phyloP scores from a whole-genome alignment of 2,113 vertebrate species.

The Eleginops maclovinus region DNA sequence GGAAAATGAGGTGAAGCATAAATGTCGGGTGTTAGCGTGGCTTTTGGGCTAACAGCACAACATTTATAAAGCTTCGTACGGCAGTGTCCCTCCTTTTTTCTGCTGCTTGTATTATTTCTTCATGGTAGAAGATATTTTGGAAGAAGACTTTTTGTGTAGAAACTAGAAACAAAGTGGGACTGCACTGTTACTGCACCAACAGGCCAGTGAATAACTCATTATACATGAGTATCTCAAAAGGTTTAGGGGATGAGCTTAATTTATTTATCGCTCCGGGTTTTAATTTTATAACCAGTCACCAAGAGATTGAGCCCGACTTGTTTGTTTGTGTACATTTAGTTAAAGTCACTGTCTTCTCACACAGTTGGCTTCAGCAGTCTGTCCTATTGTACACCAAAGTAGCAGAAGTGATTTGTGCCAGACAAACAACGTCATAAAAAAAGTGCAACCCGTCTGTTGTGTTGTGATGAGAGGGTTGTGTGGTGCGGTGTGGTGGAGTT shows the following conservation, averaged over 20 bases:
- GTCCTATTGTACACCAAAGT: constrained; percentile 25
- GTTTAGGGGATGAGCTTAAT: too few relatives aligned
- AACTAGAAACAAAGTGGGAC: too few relatives aligned
- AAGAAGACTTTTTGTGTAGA: background rate
- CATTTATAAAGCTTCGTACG: background rate
- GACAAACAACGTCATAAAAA: constrained; percentile 16
- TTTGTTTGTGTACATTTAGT: background rate
- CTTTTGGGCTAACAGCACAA: background rate
- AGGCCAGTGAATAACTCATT: too few relatives aligned
- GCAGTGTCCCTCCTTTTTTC: background rate
- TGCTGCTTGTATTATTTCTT: background rate
- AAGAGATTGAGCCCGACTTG: too few relatives aligned
- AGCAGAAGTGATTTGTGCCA: constrained; percentile 46
- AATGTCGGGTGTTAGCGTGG: background rate
- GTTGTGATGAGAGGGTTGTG: constrained; percentile 15
- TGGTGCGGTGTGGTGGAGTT: constrained; percentile 4
- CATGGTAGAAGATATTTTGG: background rate
- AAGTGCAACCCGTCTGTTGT: constrained; percentile 26
- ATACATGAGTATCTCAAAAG: too few relatives aligned
- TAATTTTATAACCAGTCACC: too few relatives aligned
- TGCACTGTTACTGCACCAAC: too few relatives aligned
- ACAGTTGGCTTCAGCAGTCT: constrained; percentile 33
- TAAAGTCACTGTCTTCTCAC: too few relatives aligned
- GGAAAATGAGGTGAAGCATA: background rate
- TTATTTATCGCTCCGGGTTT: too few relatives aligned